phyloP scores from a whole-genome alignment of 2,888 invertebrate genomes.

The Plutella xylostella region DNA sequence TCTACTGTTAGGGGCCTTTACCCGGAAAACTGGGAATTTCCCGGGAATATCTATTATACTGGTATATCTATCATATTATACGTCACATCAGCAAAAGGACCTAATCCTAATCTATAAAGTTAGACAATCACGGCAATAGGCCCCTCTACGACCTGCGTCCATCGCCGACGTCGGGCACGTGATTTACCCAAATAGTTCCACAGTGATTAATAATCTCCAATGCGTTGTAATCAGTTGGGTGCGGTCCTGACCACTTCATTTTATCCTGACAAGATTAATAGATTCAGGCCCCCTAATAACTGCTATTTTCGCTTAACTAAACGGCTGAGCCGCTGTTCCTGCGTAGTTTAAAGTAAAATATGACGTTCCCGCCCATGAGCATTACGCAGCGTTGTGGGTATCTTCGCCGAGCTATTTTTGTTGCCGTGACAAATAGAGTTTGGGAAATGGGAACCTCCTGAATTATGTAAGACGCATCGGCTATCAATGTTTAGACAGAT shows the following conservation, averaged over 20 bases:
- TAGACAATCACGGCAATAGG: not conserved
- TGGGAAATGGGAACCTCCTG: not conserved
- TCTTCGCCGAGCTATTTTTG: not conserved
- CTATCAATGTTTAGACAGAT: no score
- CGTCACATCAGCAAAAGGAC: no score
- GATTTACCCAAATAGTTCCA: not conserved
- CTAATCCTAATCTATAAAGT: no score
- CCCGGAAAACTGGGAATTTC: no score
- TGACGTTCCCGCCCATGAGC: no score
- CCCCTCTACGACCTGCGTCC: not conserved
- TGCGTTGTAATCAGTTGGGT: not conserved
- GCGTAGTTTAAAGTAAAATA: no score
- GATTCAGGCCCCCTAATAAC: not conserved
- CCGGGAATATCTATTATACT: no score
- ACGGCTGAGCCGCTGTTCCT: not conserved
- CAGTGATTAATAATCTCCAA: not conserved
- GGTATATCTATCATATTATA: no score
- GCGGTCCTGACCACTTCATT: conserved; percentile 45
- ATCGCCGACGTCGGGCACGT: no score
- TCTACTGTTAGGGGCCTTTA: no score
- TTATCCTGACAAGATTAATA: conserved; percentile 49
- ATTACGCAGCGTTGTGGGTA: not conserved
- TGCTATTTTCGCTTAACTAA: not conserved
- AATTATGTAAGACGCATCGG: no score
- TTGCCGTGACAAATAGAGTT: not conserved